Percentiles rank a stretch among this genome's conserved stretches.
These are phyloP conservation scores for Calidris pugnax DNA, from an alignment of 2,113 vertebrate species.

Conservation along the genomic window DNA sequence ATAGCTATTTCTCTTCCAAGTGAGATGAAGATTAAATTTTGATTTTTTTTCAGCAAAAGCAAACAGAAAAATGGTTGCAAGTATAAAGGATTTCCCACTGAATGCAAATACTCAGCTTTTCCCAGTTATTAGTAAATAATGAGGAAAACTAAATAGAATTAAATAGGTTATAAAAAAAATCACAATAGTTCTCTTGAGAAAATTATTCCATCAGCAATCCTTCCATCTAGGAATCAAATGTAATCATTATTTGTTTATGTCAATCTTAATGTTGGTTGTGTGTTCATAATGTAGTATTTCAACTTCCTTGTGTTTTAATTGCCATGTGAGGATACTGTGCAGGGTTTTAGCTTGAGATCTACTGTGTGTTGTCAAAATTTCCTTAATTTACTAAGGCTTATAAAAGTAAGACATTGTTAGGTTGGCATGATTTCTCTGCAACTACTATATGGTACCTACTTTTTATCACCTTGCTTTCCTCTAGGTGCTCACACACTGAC, in stretches of 20 bases:
- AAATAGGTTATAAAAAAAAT: background rate
- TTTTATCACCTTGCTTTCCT: slow-evolving; percentile 55
- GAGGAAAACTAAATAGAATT: background rate
- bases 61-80: background rate
- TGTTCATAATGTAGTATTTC: background rate
- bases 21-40: background rate
- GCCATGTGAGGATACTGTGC: background rate
- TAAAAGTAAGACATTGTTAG: slow-evolving; percentile 47
- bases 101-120: background rate
- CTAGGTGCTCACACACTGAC: slow-evolving; percentile 19
- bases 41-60: background rate
- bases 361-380: background rate
- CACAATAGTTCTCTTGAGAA: background rate
- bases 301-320: background rate
- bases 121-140: background rate
- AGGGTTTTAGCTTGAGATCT: background rate
- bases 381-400: slow-evolving; percentile 31
- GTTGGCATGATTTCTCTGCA: slow-evolving; percentile 35
- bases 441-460: background rate
- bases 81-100: background rate
- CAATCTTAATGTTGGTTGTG: background rate
- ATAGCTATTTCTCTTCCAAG: background rate
- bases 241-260: background rate
- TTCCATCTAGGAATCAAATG: background rate
- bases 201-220: background rate